Evolutionary conservation across 2,888 invertebrate species (phyloP), one percentile per base, ranked within the genome.

Genomic region (Campaea margaritaria): DNA sequence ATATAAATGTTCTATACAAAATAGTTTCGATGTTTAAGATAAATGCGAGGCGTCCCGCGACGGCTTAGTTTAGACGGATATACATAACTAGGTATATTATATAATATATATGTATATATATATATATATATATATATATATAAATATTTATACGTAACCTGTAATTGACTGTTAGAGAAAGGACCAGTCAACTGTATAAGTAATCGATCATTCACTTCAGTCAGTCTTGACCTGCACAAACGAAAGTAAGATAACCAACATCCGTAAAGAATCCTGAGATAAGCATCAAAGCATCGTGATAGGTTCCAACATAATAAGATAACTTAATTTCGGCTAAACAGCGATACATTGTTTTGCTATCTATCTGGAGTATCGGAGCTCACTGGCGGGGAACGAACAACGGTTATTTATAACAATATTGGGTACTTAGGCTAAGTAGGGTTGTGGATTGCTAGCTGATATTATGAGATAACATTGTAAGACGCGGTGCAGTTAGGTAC

Each of bases 301-400:
- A 50, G 14, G 28, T 36, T 58, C 41, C n/a, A 49, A 42, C 44
- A 41, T 38, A 15, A 28, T 34, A 52, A 34, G n/a, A 58, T 49
- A 49, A 45, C 55, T 60, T 64, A 59, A 61, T 61, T 61, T 54
- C 31, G 47, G 45, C 57, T 60, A 50, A 65, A 65, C 53, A 67
- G 45, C 42, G 55, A 62, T 67, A 69, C 67, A 69, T 67, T 69
- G 69, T 67, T 44, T 61, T 34, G 10, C 44, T 61, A 73, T 73
- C 73, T 70, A 65, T 64, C 60, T 73, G 56, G 71, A 63, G 51
- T 70, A 73, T 73, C 71, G 50, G 47, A 49, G 46, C 49, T 65
- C 62, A 44, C 50, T 62, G 53, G 64, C 58, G 58, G 60, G 60
- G 65, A 64, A 65, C 50, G 39, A 12, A 48, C 53, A 64, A 64